phyloP scores from a whole-genome alignment of 2,113 vertebrate species.

The Rhea americana region DNA sequence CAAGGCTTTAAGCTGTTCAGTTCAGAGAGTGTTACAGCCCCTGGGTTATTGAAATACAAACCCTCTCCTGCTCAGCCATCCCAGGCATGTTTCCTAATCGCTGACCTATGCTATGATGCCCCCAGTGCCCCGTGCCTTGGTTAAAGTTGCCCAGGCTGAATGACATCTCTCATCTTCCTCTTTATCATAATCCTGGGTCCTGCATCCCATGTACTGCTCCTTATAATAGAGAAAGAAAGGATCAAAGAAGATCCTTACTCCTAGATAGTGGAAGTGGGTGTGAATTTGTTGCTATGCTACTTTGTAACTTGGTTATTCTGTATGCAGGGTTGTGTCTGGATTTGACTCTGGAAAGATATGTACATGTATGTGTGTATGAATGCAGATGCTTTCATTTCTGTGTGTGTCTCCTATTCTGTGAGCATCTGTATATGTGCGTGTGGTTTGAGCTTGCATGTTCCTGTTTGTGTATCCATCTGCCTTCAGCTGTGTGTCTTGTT shows the following conservation, averaged over 20 bases:
- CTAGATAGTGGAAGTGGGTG: background rate
- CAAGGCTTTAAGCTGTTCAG: constrained; percentile 74
- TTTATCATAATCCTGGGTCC: background rate
- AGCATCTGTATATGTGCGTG: background rate
- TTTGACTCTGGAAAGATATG: background rate
- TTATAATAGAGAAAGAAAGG: background rate
- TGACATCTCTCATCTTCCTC: background rate
- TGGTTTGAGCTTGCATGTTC: background rate
- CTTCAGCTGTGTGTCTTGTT: background rate
- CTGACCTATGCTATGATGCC: background rate
- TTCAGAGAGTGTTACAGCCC: constrained; percentile 48
- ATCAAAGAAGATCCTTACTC: background rate
- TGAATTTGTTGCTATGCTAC: background rate
- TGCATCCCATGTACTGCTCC: background rate
- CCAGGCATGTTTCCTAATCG: background rate
- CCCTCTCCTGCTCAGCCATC: constrained; percentile 21
- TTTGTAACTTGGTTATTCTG: background rate
- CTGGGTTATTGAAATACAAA: constrained; percentile 53
- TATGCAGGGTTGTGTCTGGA: fast-evolving
- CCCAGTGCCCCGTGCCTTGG: background rate
- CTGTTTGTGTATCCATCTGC: background rate
- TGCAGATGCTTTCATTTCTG: background rate
- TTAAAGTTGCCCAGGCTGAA: background rate
- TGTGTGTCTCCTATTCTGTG: background rate
- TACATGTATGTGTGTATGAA: background rate